Evolutionary conservation across 2,888 invertebrate species (phyloP).

Genomic region (Anodontia alba): DNA sequence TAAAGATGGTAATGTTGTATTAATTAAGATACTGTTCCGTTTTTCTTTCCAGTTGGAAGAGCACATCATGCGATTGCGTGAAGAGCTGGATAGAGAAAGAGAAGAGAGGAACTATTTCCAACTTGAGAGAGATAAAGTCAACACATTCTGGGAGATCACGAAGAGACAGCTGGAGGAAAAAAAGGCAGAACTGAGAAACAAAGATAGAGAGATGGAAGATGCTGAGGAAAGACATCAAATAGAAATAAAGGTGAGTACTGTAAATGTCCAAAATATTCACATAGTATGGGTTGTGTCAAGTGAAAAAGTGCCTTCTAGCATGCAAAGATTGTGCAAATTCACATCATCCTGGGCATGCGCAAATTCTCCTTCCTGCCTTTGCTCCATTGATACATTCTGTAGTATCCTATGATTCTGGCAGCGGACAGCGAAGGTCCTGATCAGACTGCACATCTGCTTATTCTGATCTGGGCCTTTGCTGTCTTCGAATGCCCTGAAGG

Average conservation of each 20-base stretch:
- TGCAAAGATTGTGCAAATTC: no score
- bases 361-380: no score
- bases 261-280: no score
- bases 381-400: no score
- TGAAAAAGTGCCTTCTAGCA: no score
- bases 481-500: neutral
- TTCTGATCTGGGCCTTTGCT: no score
- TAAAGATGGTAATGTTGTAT: no score
- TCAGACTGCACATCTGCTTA: no score
- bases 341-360: no score
- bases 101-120: conserved; percentile 98
- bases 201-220: conserved; percentile 95
- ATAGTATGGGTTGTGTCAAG: neutral
- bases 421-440: no score
- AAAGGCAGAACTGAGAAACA: conserved; percentile 89
- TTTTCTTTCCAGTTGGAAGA: conserved; percentile 91
- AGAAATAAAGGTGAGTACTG: conserved; percentile 88
- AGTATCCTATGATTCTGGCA: no score
- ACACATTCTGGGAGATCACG: conserved; percentile 98
- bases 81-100: conserved; percentile 96
- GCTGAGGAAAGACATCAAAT: conserved; percentile 94
- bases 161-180: conserved; percentile 94
- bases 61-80: conserved; percentile 93
- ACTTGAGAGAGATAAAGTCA: conserved; percentile 95
- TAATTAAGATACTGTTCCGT: no score